Conservation (phyloP, 2,113 vertebrate genomes). For the Sinocyclocheilus maitianheensis region DNA sequence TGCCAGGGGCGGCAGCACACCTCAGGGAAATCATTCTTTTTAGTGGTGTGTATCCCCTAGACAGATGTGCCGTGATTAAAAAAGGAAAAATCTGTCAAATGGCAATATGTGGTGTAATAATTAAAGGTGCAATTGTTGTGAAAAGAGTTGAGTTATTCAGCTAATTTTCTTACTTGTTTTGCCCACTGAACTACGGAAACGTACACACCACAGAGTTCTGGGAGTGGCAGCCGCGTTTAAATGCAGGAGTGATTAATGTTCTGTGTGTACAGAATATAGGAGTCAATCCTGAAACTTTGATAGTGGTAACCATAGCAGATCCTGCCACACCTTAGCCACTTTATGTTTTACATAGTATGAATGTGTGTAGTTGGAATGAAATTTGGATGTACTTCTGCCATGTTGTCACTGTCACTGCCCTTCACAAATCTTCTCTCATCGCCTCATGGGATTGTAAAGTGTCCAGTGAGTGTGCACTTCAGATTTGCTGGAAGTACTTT, state of each 20-base stretch:
- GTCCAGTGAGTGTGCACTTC: too few species aligned
- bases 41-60: conserved; percentile 63
- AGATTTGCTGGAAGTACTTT: too few species aligned
- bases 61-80: conserved; percentile 72
- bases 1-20: conserved; percentile 63
- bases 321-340: too few species aligned
- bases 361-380: too few species aligned
- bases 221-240: background rate
- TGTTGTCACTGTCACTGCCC: too few species aligned
- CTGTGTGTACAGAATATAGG: background rate
- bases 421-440: too few species aligned
- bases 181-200: background rate
- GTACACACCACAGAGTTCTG: background rate
- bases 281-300: background rate
- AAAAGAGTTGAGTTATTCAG: conserved; percentile 46
- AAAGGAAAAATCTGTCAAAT: conserved; percentile 69
- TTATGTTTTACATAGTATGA: too few species aligned
- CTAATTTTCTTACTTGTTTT: background rate
- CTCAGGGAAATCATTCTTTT: conserved; percentile 74
- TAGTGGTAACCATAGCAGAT: background rate
- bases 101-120: conserved; percentile 65
- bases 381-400: too few species aligned
- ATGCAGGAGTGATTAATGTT: background rate
- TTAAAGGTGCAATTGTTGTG: conserved; percentile 71
- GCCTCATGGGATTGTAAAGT: too few species aligned